Evolutionary conservation across 2,888 invertebrate species (phyloP).

Genomic region (Hesperia comma): DNA sequence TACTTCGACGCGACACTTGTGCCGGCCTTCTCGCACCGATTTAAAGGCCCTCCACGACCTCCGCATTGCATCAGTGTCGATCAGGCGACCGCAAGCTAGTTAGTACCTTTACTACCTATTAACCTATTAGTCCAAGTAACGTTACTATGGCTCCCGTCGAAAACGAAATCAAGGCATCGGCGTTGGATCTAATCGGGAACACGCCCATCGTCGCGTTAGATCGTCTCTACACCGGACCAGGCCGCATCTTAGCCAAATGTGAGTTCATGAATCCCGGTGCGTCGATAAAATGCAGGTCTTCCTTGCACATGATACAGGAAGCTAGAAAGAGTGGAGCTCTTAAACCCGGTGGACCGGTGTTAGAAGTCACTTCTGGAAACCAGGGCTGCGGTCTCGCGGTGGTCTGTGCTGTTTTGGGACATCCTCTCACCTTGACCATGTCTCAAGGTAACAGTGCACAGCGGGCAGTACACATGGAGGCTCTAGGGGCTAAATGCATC

Average conservation of each 20-base stretch:
- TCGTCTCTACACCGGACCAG: slow-evolving; percentile 70
- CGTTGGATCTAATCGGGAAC: slow-evolving; percentile 74
- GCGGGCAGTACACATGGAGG: slow-evolving; percentile 77
- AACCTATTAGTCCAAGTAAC: not conserved
- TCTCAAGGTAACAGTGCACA: slow-evolving; percentile 76
- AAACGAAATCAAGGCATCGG: slow-evolving; percentile 72
- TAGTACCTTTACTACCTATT: too few relatives aligned
- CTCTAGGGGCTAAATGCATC: slow-evolving; percentile 72
- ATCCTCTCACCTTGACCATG: slow-evolving; percentile 74
- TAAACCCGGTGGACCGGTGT: slow-evolving; percentile 64
- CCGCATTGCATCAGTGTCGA: slow-evolving; percentile 13
- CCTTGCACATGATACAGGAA: slow-evolving; percentile 67
- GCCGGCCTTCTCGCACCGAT: slow-evolving; percentile 19
- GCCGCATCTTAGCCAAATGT: slow-evolving; percentile 75
- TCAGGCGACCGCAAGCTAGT: not conserved
- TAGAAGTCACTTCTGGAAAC: slow-evolving; percentile 77
- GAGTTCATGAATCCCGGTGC: slow-evolving; percentile 80
- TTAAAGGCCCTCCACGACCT: slow-evolving; percentile 11
- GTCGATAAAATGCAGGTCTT: slow-evolving; percentile 75
- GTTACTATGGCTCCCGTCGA: slow-evolving; percentile 40
- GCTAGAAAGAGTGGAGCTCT: slow-evolving; percentile 63
- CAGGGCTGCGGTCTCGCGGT: slow-evolving; percentile 77
- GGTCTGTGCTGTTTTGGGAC: slow-evolving; percentile 72
- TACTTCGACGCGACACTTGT: slow-evolving; percentile 1
- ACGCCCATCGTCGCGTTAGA: slow-evolving; percentile 77